phyloP scores from a whole-genome alignment of 92 coral and sea anemone species.

The Porites divaricata region DNA sequence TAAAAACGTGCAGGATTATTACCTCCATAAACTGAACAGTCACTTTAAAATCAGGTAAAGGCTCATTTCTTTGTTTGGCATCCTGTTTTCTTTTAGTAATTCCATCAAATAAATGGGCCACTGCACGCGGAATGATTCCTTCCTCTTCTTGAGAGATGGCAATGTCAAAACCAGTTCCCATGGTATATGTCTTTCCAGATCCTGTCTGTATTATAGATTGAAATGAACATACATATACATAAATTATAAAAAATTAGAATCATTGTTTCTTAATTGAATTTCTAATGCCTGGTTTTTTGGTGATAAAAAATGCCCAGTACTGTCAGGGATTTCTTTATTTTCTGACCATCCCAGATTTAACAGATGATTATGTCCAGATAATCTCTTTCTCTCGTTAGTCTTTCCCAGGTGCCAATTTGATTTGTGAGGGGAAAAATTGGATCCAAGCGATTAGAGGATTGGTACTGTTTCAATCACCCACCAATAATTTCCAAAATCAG shows the following conservation, averaged over 20 bases:
- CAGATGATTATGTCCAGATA: too few relatives aligned
- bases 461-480: too few relatives aligned
- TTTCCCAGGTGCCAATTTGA: too few relatives aligned
- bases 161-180: conserved; percentile 99
- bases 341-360: too few relatives aligned
- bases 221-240: neutral
- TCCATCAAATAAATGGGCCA: conserved; percentile 89
- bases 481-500: too few relatives aligned
- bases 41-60: conserved; percentile 93
- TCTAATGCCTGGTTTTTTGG: too few relatives aligned
- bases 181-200: conserved; percentile 96
- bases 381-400: too few relatives aligned
- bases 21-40: conserved; percentile 99
- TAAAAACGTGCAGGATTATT: neutral
- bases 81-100: conserved; percentile 78
- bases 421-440: too few relatives aligned
- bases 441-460: too few relatives aligned
- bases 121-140: conserved; percentile 96
- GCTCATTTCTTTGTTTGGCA: conserved; percentile 91
- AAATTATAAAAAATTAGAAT: neutral
- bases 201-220: conserved; percentile 78
- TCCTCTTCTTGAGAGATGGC: conserved; percentile 85
- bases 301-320: too few relatives aligned
- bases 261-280: too few relatives aligned
- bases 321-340: too few relatives aligned